Evolutionary conservation across 2,797 vertebrate species (phyloP).

Genomic region (Scolopax bukidnonensis): DNA sequence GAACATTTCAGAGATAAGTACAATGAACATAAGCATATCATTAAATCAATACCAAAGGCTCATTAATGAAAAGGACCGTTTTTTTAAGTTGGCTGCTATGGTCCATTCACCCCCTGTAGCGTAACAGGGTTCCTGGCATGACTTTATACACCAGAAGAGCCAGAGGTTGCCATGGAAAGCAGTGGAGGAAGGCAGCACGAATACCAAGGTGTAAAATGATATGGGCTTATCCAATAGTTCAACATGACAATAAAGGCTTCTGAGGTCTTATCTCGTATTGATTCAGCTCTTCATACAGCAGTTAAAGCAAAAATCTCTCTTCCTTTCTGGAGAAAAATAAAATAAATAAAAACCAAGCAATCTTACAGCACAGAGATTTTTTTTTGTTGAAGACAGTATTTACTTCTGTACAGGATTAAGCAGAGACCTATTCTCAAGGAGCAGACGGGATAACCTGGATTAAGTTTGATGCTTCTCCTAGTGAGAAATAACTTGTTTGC

Average conservation of each 20-base stretch:
- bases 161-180: not conserved
- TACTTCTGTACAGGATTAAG: slow-evolving; percentile 42
- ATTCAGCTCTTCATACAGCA: slow-evolving; percentile 36
- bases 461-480: slow-evolving; percentile 28
- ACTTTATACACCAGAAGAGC: not conserved
- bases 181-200: not conserved
- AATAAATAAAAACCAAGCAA: slow-evolving; percentile 35
- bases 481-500: slow-evolving; percentile 38
- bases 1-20: rapidly evolving
- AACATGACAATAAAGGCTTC: not conserved
- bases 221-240: slow-evolving; percentile 2
- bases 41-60: not conserved
- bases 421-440: slow-evolving; percentile 13
- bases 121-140: not conserved
- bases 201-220: not conserved
- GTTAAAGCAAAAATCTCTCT: slow-evolving; percentile 16
- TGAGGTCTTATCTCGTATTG: slow-evolving; percentile 57
- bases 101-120: not conserved
- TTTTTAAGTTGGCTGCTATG: not conserved
- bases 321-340: not conserved
- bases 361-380: not conserved
- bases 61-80: not conserved
- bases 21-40: rapidly evolving
- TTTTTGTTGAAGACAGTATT: slow-evolving; percentile 31
- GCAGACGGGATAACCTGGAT: slow-evolving; percentile 35